Percentiles rank a stretch among this genome's conserved stretches.
Conservation (phyloP, 2,113 vertebrate genomes). For the Sorex fumeus region DNA sequence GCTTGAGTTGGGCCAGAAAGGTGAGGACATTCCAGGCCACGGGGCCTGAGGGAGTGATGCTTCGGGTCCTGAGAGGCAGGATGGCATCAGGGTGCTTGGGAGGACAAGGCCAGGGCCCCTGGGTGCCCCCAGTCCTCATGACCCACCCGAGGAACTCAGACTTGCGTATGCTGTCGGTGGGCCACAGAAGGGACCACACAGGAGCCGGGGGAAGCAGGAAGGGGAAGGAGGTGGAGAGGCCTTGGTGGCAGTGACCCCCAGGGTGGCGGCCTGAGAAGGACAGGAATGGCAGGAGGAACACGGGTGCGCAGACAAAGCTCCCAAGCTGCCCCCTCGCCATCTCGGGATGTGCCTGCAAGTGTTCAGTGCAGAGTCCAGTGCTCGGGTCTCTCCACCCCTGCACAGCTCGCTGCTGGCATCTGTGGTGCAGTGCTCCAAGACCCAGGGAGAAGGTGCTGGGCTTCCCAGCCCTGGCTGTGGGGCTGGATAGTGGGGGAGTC, state of each 20-base stretch:
- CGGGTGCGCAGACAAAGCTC: not conserved
- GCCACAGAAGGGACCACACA: too few relatives aligned
- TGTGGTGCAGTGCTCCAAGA: constrained; percentile 14
- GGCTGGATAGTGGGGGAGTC: not conserved
- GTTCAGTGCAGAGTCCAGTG: not conserved
- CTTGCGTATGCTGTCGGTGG: too few relatives aligned
- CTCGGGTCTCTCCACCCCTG: constrained; percentile 5
- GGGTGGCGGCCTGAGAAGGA: not conserved
- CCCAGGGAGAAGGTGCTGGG: constrained; percentile 18
- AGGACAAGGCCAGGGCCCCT: not conserved
- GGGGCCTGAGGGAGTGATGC: not conserved
- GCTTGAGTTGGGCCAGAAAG: constrained; percentile 62
- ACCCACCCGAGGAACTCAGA: too few relatives aligned
- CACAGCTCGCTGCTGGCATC: not conserved
- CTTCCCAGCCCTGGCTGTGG: not conserved
- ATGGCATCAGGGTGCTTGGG: not conserved
- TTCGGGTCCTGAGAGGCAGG: not conserved
- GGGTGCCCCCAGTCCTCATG: not conserved
- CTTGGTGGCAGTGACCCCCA: not conserved
- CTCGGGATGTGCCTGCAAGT: constrained; percentile 33
- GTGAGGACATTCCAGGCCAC: constrained; percentile 11
- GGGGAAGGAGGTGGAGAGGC: not conserved
- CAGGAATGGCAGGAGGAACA: not conserved
- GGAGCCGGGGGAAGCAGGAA: not conserved
- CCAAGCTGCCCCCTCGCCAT: not conserved